Percentiles rank a stretch among this genome's conserved stretches.
These are phyloP conservation scores for Platalea minor DNA, from an alignment of 2,797 vertebrate species.

Conservation along the genomic window DNA sequence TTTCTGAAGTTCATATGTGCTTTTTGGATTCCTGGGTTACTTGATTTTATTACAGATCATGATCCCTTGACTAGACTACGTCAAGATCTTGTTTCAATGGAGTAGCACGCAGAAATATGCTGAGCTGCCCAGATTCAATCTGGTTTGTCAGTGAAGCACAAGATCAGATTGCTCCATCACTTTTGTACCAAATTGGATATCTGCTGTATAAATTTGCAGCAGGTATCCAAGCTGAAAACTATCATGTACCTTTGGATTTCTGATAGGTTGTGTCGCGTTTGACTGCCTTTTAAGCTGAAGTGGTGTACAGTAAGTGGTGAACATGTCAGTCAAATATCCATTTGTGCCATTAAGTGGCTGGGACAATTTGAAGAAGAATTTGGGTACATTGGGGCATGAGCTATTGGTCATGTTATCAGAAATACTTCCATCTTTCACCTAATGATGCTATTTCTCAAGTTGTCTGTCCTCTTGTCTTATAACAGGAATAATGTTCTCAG, in stretches of 20 bases:
- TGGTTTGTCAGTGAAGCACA: constrained; percentile 45
- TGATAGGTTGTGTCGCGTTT: constrained; percentile 6
- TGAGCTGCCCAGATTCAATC: constrained; percentile 37
- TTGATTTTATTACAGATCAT: background rate
- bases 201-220: constrained; percentile 34
- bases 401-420: background rate
- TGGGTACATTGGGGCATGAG: background rate
- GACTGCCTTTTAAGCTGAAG: constrained; percentile 32
- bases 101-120: constrained; percentile 19
- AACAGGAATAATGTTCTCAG: background rate
- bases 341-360: constrained; percentile 15
- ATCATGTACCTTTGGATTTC: constrained; percentile 39
- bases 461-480: background rate
- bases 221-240: constrained; percentile 53
- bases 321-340: constrained; percentile 19
- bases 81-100: constrained; percentile 26
- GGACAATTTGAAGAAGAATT: constrained; percentile 15
- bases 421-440: constrained; percentile 5
- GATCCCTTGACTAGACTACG: background rate
- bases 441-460: background rate
- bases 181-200: constrained; percentile 36
- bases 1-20: background rate
- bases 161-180: constrained; percentile 5
- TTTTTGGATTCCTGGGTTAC: constrained; percentile 1
- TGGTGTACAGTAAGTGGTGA: constrained; percentile 3